phyloP scores from a whole-genome alignment of 2,113 vertebrate genomes.

The Phylloscopus whistleri region DNA sequence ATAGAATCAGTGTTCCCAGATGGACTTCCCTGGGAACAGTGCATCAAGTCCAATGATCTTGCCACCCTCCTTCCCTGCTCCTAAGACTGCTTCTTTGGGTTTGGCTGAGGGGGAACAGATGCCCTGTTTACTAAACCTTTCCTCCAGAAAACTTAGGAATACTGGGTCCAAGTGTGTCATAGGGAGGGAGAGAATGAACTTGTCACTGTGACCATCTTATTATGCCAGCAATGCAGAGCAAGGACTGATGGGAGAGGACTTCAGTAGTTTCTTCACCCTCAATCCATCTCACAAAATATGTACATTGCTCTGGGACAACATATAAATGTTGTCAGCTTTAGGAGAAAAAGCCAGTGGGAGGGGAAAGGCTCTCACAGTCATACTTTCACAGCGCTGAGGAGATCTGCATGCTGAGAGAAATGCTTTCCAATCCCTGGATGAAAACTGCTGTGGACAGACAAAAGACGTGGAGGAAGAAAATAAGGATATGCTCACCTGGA shows the following conservation, averaged over 20 bases:
- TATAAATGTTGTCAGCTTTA: background rate
- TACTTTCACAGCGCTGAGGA: accelerated
- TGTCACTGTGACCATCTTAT: background rate
- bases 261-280: background rate
- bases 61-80: background rate
- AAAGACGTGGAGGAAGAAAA: background rate
- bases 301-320: background rate
- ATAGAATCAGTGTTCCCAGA: background rate
- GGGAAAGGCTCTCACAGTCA: background rate
- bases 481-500: background rate
- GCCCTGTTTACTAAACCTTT: background rate
- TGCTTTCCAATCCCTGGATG: background rate
- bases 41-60: background rate
- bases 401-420: background rate
- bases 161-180: background rate
- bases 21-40: background rate
- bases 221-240: background rate
- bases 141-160: background rate
- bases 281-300: background rate
- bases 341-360: background rate
- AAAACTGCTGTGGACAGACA: background rate
- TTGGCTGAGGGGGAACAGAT: background rate
- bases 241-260: background rate
- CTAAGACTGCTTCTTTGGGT: background rate
- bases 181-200: background rate